Evolutionary conservation across 2,888 invertebrate genomes (phyloP).

Genomic region (Tupiocoris notatus): DNA sequence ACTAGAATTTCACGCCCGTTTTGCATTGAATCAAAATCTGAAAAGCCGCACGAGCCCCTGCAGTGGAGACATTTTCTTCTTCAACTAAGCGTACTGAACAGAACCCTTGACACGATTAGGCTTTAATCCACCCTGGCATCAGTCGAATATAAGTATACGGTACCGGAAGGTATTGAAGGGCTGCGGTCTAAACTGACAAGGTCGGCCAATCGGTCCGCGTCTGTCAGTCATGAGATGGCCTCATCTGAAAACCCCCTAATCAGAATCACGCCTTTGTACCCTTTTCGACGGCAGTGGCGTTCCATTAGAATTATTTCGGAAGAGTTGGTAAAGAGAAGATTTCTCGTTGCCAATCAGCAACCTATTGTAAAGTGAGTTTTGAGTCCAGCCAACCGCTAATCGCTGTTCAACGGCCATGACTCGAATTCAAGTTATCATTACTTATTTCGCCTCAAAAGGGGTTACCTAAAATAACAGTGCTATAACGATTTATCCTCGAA

Average conservation of each 20-base stretch:
- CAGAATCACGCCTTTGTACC: constrained; percentile 8
- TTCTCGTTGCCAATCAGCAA: constrained; percentile 9
- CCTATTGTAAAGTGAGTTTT: constrained; percentile 30
- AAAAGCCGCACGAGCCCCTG: too few species aligned
- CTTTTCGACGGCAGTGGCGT: neutral
- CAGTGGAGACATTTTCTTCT: neutral
- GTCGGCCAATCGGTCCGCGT: constrained; percentile 20
- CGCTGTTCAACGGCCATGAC: too few species aligned
- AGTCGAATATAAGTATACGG: neutral
- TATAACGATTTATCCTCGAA: too few species aligned
- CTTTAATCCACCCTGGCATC: neutral
- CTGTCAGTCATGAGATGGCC: neutral
- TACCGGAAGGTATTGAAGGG: neutral
- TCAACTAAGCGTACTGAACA: neutral
- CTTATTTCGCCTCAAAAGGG: too few species aligned
- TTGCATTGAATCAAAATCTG: neutral
- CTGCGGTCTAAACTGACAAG: constrained; percentile 2
- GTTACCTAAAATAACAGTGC: too few species aligned
- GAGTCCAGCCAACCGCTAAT: neutral
- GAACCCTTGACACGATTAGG: neutral
- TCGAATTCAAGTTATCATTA: too few species aligned
- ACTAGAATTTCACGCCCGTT: neutral
- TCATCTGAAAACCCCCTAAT: constrained; percentile 10
- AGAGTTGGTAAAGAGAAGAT: neutral
- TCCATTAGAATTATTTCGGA: constrained; percentile 24